phyloP scores from a whole-genome alignment of 2,113 vertebrate species.

The Pampusana beccarii region DNA sequence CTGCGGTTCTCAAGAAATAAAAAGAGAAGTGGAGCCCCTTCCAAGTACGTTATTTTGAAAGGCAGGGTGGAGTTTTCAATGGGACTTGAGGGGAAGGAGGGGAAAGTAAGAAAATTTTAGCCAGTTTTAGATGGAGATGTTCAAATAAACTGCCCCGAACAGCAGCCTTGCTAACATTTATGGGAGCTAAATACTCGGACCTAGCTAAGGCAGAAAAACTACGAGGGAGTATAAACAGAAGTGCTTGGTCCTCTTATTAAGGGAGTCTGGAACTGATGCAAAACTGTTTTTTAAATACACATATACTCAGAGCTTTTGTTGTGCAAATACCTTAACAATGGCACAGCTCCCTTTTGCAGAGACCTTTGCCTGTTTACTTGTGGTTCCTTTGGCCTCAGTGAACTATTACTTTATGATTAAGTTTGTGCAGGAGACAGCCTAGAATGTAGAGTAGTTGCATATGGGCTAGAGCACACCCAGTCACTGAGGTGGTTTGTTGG shows the following conservation, averaged over 20 bases:
- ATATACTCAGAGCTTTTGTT: background rate
- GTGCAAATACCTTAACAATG: background rate
- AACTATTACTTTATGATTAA: background rate
- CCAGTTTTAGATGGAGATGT: background rate
- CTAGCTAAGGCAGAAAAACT: background rate
- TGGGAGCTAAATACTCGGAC: background rate
- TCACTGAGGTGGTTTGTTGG: background rate
- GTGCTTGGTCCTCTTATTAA: background rate
- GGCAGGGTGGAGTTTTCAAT: background rate
- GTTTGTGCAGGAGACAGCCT: background rate
- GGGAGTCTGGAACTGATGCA: background rate
- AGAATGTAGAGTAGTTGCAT: background rate
- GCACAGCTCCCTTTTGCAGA: background rate
- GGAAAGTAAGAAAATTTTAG: background rate
- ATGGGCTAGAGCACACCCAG: background rate
- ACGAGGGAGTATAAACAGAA: background rate
- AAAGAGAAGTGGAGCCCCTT: background rate
- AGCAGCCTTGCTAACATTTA: background rate
- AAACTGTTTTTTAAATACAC: background rate
- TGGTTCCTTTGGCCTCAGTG: background rate
- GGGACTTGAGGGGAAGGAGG: background rate
- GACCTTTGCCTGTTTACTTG: background rate
- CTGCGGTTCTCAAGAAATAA: background rate
- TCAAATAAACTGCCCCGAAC: background rate
- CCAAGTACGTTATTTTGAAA: background rate